phyloP scores from a whole-genome alignment of 2,113 vertebrate species.

The Poecile atricapillus region DNA sequence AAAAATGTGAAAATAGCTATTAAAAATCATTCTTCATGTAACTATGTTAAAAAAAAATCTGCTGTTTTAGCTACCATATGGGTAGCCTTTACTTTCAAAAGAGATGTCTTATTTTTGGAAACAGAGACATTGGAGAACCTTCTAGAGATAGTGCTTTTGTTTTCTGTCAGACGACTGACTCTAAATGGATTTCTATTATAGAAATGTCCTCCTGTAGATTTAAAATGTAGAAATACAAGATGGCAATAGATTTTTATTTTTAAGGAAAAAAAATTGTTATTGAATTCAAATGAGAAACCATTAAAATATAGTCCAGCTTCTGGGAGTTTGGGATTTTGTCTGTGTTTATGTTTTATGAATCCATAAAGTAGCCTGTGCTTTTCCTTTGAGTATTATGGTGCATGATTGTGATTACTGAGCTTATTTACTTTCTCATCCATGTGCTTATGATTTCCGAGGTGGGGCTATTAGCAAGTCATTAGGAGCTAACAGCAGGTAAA shows the following conservation, averaged over 20 bases:
- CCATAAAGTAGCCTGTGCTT: not conserved
- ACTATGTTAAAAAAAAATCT: not conserved
- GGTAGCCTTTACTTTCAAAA: not conserved
- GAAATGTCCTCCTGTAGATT: not conserved
- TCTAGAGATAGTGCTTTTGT: not conserved
- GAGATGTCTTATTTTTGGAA: not conserved
- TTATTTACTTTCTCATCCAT: conserved; percentile 3
- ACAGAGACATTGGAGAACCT: not conserved
- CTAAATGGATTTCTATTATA: not conserved
- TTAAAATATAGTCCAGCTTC: not conserved
- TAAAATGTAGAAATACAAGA: not conserved
- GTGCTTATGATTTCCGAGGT: not conserved
- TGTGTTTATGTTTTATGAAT: not conserved
- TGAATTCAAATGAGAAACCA: not conserved
- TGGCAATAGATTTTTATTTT: not conserved
- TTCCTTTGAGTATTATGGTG: not conserved
- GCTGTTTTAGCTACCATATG: not conserved
- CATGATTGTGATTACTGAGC: not conserved
- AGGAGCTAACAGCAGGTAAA: not conserved
- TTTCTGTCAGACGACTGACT: not conserved
- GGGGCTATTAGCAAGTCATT: not conserved
- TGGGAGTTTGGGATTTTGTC: not conserved
- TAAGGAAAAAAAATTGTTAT: not conserved
- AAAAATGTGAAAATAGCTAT: not conserved
- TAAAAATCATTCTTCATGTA: not conserved